Percentiles rank a stretch among this genome's conserved stretches.
Conservation (phyloP, 2,797 vertebrate genomes). For the Hylomyscus alleni region DNA sequence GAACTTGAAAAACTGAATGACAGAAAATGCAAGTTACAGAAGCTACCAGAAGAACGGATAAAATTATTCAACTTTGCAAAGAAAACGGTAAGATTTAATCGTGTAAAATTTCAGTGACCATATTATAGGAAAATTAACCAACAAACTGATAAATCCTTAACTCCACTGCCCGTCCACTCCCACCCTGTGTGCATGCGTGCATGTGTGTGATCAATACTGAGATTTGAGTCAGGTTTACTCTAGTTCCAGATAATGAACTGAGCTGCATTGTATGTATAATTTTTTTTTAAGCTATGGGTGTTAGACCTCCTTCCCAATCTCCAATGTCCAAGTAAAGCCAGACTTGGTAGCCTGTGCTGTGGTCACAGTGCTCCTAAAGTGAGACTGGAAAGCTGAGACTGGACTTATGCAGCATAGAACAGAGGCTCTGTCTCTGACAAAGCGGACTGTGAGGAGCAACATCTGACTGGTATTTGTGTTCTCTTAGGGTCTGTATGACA, state of each 20-base stretch:
- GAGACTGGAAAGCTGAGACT: not conserved
- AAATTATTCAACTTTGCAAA: conserved; percentile 88
- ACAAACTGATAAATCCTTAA: conserved; percentile 47
- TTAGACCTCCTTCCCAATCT: not conserved
- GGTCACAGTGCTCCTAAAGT: not conserved
- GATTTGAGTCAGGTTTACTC: not conserved
- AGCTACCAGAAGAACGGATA: conserved; percentile 91
- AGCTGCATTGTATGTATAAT: not conserved
- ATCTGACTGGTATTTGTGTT: too few relatives aligned
- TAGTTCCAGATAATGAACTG: not conserved
- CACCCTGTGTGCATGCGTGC: not conserved
- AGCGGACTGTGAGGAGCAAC: not conserved
- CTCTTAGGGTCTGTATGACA: too few relatives aligned
- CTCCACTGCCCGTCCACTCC: not conserved
- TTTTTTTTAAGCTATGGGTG: not conserved
- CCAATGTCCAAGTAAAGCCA: not conserved
- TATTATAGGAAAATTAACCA: conserved; percentile 13
- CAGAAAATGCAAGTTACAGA: conserved; percentile 88
- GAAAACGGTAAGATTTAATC: conserved; percentile 90
- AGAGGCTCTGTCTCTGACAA: not conserved
- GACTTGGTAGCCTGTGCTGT: not conserved
- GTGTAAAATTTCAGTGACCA: not conserved
- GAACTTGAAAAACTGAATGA: conserved; percentile 88
- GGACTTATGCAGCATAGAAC: not conserved
- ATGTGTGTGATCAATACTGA: not conserved